phyloP scores from a whole-genome alignment of 2,113 vertebrate genomes.

The Notothenia coriiceps region DNA sequence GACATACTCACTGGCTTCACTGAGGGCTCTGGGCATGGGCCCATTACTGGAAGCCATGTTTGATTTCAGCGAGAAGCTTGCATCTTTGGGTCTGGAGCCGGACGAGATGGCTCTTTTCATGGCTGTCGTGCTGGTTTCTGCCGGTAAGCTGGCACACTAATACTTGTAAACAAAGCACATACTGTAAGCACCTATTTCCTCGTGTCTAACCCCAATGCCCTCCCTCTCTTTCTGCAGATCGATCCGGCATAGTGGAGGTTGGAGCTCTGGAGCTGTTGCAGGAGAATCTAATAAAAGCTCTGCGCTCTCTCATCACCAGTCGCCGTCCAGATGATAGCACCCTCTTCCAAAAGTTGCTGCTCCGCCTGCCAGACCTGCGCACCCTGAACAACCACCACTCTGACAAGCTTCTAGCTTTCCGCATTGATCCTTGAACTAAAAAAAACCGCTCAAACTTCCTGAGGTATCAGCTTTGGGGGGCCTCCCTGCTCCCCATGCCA shows the following conservation, averaged over 20 bases:
- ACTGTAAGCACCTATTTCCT: neutral
- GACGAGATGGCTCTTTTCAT: constrained; percentile 89
- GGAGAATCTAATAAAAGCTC: constrained; percentile 84
- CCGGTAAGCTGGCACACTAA: constrained; percentile 74
- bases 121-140: constrained; percentile 87
- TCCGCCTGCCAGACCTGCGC: constrained; percentile 86
- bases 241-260: constrained; percentile 82
- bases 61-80: constrained; percentile 87
- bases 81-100: constrained; percentile 81
- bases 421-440: constrained; percentile 82
- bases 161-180: neutral
- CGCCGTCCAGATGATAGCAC: constrained; percentile 82
- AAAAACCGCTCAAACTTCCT: neutral
- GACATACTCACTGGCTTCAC: constrained; percentile 81
- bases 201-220: constrained; percentile 5
- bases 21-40: constrained; percentile 83
- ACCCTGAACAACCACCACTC: constrained; percentile 87
- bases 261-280: constrained; percentile 85
- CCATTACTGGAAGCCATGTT: constrained; percentile 83
- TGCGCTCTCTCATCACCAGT: constrained; percentile 82
- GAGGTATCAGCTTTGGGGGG: constrained; percentile 28
- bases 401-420: constrained; percentile 87
- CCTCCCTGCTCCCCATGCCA: constrained; percentile 44
- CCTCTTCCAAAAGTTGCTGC: constrained; percentile 85
- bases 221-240: constrained; percentile 71